Percentiles rank a stretch among this genome's conserved stretches.
phyloP scores from a whole-genome alignment of 2,797 vertebrate genomes.

The Micromesistius poutassou region DNA sequence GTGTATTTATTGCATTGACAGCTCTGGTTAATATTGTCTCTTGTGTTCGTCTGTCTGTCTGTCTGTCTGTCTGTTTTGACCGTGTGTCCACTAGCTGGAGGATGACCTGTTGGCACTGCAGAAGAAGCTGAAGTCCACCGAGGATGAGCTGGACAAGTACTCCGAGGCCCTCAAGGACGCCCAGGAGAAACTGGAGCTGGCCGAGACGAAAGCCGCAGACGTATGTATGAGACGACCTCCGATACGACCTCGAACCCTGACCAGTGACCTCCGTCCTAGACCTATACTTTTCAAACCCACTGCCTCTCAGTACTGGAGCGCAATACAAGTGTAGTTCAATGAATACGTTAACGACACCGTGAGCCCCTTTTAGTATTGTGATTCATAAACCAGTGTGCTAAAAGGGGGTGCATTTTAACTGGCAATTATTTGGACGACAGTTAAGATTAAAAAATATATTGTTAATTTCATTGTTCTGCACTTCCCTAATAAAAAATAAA shows the following conservation, averaged over 20 bases:
- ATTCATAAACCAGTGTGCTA: not conserved
- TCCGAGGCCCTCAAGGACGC: constrained; percentile 98
- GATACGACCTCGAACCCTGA: no score
- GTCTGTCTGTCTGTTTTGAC: constrained; percentile 29
- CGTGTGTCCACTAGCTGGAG: constrained; percentile 81
- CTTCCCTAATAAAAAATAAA: not conserved
- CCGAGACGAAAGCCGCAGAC: constrained; percentile 96
- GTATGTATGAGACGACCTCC: constrained; percentile 76
- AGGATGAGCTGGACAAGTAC: constrained; percentile 99
- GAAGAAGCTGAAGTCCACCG: constrained; percentile 97
- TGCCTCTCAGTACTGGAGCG: not conserved
- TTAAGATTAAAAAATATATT: not conserved
- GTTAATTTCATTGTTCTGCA: not conserved
- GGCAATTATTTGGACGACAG: not conserved
- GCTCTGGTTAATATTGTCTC: not conserved
- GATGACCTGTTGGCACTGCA: constrained; percentile 93
- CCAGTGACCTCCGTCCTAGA: no score
- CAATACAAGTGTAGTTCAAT: not conserved
- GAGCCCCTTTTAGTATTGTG: not conserved
- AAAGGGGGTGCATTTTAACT: not conserved
- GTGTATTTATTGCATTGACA: not conserved
- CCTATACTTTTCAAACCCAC: no score
- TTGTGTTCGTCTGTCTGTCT: constrained; percentile 38
- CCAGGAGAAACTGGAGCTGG: constrained; percentile 97
- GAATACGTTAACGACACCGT: not conserved